Conservation (phyloP, 2,888 invertebrate genomes). For the Acanthacorydalis orientalis region DNA sequence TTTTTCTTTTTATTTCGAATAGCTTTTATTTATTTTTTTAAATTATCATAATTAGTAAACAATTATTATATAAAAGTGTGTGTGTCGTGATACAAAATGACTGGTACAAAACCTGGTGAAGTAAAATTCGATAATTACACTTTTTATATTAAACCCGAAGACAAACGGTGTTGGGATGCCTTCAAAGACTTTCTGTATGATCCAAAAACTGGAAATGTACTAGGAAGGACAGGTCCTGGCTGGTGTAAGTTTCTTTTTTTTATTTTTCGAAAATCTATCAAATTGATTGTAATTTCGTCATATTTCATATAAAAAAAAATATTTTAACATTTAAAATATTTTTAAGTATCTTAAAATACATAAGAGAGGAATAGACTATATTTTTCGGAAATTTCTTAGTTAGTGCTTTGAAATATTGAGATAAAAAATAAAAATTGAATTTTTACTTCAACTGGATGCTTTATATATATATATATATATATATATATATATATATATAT, state of each 20-base stretch:
- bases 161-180: constrained; percentile 39
- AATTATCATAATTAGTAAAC: neutral
- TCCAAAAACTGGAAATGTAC: constrained; percentile 50
- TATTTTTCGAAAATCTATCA: neutral
- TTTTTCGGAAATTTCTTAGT: too few relatives aligned
- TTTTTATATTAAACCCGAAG: constrained; percentile 48
- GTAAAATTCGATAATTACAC: constrained; percentile 5
- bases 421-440: too few relatives aligned
- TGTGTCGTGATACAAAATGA: neutral
- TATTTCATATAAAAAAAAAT: neutral
- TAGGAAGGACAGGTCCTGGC: constrained; percentile 60
- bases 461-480: too few relatives aligned
- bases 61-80: neutral
- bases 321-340: neutral
- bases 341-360: too few relatives aligned
- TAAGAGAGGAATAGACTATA: too few relatives aligned
- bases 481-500: too few relatives aligned
- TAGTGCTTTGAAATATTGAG: too few relatives aligned
- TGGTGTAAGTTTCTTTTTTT: constrained; percentile 55
- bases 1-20: neutral
- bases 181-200: constrained; percentile 59
- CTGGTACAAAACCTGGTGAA: neutral
- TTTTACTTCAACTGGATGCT: too few relatives aligned
- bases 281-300: neutral
- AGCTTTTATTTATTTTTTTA: neutral